Evolutionary conservation across 2,113 vertebrate species (phyloP).

Genomic region (Marmota flaviventris): DNA sequence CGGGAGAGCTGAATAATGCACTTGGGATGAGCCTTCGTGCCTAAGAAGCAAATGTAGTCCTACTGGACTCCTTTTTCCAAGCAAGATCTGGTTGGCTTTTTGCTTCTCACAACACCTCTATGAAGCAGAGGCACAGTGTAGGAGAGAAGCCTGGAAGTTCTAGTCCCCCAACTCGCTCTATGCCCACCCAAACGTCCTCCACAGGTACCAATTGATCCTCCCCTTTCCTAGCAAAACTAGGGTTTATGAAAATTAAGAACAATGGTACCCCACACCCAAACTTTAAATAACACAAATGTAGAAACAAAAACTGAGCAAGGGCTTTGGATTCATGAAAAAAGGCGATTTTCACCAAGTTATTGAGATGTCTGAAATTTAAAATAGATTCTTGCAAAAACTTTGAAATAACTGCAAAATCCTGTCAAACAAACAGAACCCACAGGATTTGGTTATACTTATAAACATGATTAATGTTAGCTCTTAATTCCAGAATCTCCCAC

Average conservation of each 20-base stretch:
- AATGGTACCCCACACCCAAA: not conserved
- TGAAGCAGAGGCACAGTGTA: not conserved
- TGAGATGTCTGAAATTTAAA: not conserved
- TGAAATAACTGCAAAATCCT: slow-evolving; percentile 15
- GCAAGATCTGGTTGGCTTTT: not conserved
- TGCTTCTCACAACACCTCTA: not conserved
- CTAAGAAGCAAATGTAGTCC: not conserved
- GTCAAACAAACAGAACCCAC: not conserved
- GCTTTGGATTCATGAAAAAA: not conserved
- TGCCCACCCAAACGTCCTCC: not conserved
- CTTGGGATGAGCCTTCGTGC: too few species aligned
- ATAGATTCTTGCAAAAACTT: not conserved
- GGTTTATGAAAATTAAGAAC: not conserved
- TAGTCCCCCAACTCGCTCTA: not conserved
- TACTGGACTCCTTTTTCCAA: not conserved
- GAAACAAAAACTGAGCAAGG: not conserved
- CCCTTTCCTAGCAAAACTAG: not conserved
- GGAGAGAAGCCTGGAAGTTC: not conserved
- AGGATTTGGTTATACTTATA: not conserved
- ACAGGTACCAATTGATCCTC: not conserved
- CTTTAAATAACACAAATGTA: slow-evolving; percentile 9
- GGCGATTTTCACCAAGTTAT: not conserved
- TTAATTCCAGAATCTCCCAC: not conserved
- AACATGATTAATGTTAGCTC: not conserved
- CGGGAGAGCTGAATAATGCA: too few species aligned